phyloP scores from a whole-genome alignment of 2,113 vertebrate genomes.

The Natator depressus region DNA sequence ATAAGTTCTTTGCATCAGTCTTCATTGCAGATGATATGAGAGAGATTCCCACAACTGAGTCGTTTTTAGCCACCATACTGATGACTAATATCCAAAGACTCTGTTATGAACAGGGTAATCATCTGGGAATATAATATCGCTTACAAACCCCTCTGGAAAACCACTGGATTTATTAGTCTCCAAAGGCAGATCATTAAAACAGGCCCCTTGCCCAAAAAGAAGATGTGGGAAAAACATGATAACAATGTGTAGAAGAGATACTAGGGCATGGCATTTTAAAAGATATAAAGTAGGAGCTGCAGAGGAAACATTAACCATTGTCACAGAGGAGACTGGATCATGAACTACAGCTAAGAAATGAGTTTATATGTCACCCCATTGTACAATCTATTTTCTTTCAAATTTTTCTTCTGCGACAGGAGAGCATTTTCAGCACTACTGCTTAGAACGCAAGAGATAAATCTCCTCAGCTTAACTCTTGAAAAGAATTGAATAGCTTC shows the following conservation, averaged over 20 bases:
- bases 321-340: neutral
- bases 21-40: neutral
- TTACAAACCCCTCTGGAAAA: neutral
- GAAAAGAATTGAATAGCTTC: neutral
- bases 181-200: neutral
- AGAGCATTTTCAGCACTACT: neutral
- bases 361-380: neutral
- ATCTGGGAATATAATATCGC: neutral
- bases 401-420: neutral
- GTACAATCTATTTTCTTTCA: neutral
- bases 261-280: too few species aligned
- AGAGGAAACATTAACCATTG: neutral
- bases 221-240: neutral
- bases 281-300: neutral
- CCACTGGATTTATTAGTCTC: neutral
- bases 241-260: neutral
- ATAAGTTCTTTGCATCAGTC: neutral
- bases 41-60: neutral
- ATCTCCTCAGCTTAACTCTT: neutral
- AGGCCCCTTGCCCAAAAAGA: neutral
- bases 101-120: neutral
- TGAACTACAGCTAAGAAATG: neutral
- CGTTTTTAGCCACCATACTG: neutral
- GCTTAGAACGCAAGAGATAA: neutral
- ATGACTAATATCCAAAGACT: neutral